A percentile compares a stretch with the other conserved stretches of the same genome.
phyloP scores from a whole-genome alignment of 64 coral and sea anemone genomes.

The Actinia equina region DNA sequence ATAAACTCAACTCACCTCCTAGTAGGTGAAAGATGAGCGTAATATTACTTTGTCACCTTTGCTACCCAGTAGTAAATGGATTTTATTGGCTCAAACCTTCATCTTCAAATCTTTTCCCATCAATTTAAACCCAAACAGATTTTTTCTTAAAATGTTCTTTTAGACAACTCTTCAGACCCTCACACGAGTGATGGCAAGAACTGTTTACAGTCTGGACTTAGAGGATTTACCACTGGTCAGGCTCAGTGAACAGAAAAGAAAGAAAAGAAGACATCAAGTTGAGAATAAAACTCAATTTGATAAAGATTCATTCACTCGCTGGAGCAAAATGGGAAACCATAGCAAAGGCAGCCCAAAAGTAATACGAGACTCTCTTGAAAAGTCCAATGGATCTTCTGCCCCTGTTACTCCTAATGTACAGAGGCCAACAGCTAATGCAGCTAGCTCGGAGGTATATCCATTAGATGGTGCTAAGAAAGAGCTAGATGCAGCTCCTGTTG shows the following conservation, averaged over 20 bases:
- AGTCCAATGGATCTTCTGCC: background rate
- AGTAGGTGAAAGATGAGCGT: no score
- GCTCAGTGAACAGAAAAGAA: constrained; percentile 91
- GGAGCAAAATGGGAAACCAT: constrained; percentile 70
- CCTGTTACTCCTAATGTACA: constrained; percentile 48
- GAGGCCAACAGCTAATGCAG: constrained; percentile 29
- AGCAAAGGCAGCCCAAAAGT: constrained; percentile 42
- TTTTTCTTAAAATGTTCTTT: background rate
- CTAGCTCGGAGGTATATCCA: background rate
- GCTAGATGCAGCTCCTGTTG: constrained; percentile 37
- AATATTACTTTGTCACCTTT: no score
- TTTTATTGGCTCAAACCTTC: no score
- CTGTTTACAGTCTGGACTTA: constrained; percentile 76
- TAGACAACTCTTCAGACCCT: constrained; percentile 90
- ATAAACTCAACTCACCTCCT: no score
- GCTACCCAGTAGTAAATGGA: no score
- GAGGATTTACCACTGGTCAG: constrained; percentile 86
- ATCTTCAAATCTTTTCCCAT: no score
- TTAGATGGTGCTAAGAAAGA: constrained; percentile 27
- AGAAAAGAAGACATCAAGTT: constrained; percentile 48
- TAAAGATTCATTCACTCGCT: constrained; percentile 67
- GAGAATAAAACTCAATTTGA: constrained; percentile 41
- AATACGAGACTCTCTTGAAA: background rate
- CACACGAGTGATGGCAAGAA: constrained; percentile 85
- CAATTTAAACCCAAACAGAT: no score